Conservation (phyloP, 2,113 vertebrate species). For the Eupsittula cactorum region DNA sequence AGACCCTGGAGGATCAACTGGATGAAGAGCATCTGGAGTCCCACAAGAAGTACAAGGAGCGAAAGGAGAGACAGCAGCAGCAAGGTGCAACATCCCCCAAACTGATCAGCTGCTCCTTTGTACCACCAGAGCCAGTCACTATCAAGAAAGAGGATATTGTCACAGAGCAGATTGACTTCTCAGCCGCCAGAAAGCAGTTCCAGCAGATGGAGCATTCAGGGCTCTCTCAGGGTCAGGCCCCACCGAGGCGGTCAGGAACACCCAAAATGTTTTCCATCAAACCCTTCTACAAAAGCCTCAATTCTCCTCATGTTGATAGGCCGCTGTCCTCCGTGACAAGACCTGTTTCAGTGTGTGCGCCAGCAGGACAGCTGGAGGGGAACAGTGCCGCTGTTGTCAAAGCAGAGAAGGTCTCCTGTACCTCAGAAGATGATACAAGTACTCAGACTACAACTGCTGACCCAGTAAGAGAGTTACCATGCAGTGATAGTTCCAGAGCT, state of each 20-base stretch:
- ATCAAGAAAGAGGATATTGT: conserved; percentile 86
- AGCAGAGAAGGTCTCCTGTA: conserved; percentile 71
- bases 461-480: conserved; percentile 43
- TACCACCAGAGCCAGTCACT: conserved; percentile 49
- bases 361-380: conserved; percentile 41
- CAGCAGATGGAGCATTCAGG: conserved; percentile 83
- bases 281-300: conserved; percentile 86
- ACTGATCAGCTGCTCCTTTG: conserved; percentile 32
- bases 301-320: conserved; percentile 67
- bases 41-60: conserved; percentile 91
- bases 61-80: conserved; percentile 87
- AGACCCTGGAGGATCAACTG: conserved; percentile 88
- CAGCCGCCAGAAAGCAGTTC: conserved; percentile 90
- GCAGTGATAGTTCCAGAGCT: conserved; percentile 67
- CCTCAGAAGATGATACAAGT: conserved; percentile 35
- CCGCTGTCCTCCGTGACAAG: conserved; percentile 51
- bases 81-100: conserved; percentile 38
- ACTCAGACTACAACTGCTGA: not conserved
- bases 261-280: conserved; percentile 89
- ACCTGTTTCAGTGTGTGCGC: not conserved
- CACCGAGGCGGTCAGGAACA: conserved; percentile 78
- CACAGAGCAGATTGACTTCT: conserved; percentile 94
- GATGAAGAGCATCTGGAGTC: conserved; percentile 91
- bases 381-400: conserved; percentile 28
- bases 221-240: conserved; percentile 47